phyloP scores from a whole-genome alignment of 2,888 invertebrate species.

The Chalcosyrphus nemorum region DNA sequence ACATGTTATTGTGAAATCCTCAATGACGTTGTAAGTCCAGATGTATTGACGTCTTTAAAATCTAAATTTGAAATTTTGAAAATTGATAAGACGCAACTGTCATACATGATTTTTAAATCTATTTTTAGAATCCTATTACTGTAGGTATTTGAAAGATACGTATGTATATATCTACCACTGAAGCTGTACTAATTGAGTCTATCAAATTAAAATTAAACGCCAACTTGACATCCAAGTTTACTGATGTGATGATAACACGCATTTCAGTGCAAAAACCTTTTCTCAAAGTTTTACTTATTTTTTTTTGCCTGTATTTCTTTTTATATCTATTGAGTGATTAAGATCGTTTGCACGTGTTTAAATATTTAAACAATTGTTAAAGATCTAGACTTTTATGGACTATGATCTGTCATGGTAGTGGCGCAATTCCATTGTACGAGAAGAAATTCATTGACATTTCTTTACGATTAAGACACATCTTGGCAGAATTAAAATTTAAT shows the following conservation, averaged over 20 bases:
- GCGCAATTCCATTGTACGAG: background rate
- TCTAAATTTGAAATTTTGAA: too few relatives aligned
- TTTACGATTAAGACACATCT: background rate
- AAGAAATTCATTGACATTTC: background rate
- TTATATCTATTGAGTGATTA: conserved; percentile 21
- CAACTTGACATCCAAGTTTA: background rate
- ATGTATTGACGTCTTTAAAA: background rate
- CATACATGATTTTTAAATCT: background rate
- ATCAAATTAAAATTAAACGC: background rate
- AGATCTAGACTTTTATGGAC: background rate
- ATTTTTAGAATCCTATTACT: too few relatives aligned
- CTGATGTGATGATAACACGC: background rate
- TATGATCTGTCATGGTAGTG: background rate
- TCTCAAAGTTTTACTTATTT: background rate
- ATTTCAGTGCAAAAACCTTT: conserved; percentile 16
- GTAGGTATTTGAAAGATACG: too few relatives aligned
- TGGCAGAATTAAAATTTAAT: background rate
- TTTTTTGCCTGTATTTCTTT: background rate
- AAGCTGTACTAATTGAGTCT: background rate
- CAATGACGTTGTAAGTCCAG: background rate
- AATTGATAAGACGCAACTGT: background rate
- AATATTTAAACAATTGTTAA: conserved; percentile 47
- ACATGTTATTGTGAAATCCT: background rate
- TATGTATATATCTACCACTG: background rate
- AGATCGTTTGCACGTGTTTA: conserved; percentile 45